Evolutionary conservation across 2,888 invertebrate species (phyloP), one percentile per base, ranked within the genome.

Genomic region (Polyommatus icarus): DNA sequence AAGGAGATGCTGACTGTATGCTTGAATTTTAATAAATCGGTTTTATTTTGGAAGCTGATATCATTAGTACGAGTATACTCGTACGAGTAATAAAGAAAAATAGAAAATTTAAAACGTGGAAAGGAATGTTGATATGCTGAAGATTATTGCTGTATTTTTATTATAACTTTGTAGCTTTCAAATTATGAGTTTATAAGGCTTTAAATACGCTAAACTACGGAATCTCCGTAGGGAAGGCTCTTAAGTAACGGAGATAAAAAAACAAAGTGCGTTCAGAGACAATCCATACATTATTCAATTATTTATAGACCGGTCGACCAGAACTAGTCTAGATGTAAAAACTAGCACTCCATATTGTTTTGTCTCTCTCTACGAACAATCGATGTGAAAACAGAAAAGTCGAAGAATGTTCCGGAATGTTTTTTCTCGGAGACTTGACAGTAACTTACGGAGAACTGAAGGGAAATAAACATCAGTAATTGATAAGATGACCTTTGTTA

Each of bases 261-360:
- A 72, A 18, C 10, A 71, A 32, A 71, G 71, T 36, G 71, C 71
- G 54, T 71, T 72, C 40, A 77, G 76, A 78, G 76, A 79, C 80
- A 80, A 81, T 82, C 80, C 81, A 87, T 88, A 85, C 83, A 87
- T 87, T 83, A 88, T 87, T 85, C 85, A 87, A 80, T 84, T 88
- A 87, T 88, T 88, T 85, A 86, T 87, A 86, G 84, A 81, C 76
- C 73, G 72, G 79, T 79, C 72, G 80, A 80, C 79, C 81, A 82
- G 82, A 83, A 83, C 82, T 82, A 79, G 82, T 82, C 78, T 76
- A 77, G 24, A 36, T 36, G 77, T 72, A 77, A 77, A 77, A 77
- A 77, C 77, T 72, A 57, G 77, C 8, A 77, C 46, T 67, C 24
- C n/a, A 78, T 76, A 76, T 54, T 80, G 67, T 77, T 71, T 77